Evolutionary conservation across 2,797 vertebrate genomes (phyloP).

Genomic region (Sternarchorhynchus goeldii): DNA sequence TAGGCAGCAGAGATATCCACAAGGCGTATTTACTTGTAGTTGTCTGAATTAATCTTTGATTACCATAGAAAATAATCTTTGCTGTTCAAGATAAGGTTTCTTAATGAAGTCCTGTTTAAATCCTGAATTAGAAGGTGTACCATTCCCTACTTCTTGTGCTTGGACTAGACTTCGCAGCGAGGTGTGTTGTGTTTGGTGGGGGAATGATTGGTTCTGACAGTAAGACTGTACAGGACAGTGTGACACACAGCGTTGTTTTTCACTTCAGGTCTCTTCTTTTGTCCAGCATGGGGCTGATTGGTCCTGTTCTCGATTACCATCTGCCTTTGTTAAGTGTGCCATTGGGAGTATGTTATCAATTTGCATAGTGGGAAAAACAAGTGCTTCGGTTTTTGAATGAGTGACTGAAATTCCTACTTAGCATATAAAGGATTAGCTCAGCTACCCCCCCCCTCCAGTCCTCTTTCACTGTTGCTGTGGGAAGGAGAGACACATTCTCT

Average conservation of each 20-base stretch:
- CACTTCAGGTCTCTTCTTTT: not conserved
- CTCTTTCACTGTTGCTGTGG: conserved; percentile 61
- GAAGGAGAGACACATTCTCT: conserved; percentile 50
- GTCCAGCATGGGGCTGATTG: conserved; percentile 58
- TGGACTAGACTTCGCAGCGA: not conserved
- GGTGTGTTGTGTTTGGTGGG: not conserved
- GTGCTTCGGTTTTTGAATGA: conserved; percentile 17
- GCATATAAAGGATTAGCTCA: conserved; percentile 55
- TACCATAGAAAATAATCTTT: conserved; percentile 56
- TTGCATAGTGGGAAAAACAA: conserved; percentile 67
- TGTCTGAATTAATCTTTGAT: conserved; percentile 50
- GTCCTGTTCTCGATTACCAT: conserved; percentile 64
- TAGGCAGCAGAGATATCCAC: conserved; percentile 42
- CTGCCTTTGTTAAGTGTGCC: conserved; percentile 69
- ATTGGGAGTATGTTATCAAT: conserved; percentile 47
- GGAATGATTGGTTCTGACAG: not conserved
- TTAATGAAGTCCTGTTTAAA: conserved; percentile 51
- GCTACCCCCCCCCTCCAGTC: conserved; percentile 6
- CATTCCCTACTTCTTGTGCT: not conserved
- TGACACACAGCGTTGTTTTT: not conserved
- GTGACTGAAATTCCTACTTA: conserved; percentile 54
- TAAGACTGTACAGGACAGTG: not conserved
- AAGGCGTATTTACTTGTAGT: conserved; percentile 42
- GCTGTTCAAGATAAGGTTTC: conserved; percentile 33
- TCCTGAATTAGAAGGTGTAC: not conserved